A percentile compares a stretch with the other conserved stretches of the same genome.
phyloP scores from a whole-genome alignment of 2,113 vertebrate species.

The Taurulus bubalis region DNA sequence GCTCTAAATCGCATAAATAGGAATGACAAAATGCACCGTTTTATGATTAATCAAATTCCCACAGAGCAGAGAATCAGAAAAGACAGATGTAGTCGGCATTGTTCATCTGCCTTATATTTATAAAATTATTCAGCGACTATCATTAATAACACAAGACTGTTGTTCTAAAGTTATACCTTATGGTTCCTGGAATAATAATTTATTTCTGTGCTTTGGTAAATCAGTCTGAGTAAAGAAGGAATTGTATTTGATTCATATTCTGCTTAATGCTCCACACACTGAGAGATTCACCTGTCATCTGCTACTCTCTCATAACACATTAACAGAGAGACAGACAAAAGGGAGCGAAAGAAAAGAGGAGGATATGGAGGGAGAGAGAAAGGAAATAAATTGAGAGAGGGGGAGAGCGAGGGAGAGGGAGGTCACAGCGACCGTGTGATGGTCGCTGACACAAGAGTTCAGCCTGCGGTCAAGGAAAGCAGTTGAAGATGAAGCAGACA shows the following conservation, averaged over 20 bases:
- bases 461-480: slow-evolving; percentile 87
- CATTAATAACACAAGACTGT: slow-evolving; percentile 8
- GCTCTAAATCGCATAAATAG: slow-evolving; percentile 78
- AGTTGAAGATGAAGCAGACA: slow-evolving; percentile 87
- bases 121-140: not conserved
- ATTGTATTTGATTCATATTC: slow-evolving; percentile 59
- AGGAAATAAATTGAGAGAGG: slow-evolving; percentile 71
- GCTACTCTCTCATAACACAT: slow-evolving; percentile 69
- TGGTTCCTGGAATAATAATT: not conserved
- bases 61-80: slow-evolving; percentile 70
- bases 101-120: slow-evolving; percentile 59
- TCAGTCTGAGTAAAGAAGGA: slow-evolving; percentile 36
- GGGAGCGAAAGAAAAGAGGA: slow-evolving; percentile 60
- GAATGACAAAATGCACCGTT: slow-evolving; percentile 81
- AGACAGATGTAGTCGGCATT: slow-evolving; percentile 69
- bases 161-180: slow-evolving; percentile 13
- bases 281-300: slow-evolving; percentile 74
- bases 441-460: slow-evolving; percentile 84
- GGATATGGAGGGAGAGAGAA: slow-evolving; percentile 68
- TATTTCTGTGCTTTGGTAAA: slow-evolving; percentile 22
- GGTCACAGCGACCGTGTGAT: slow-evolving; percentile 81
- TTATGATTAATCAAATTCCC: slow-evolving; percentile 84
- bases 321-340: slow-evolving; percentile 70
- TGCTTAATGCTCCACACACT: slow-evolving; percentile 39
- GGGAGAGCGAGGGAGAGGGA: slow-evolving; percentile 69